Percentiles rank a stretch among this genome's conserved stretches.
phyloP scores from a whole-genome alignment of 2,113 vertebrate species.

The Plectropomus leopardus region DNA sequence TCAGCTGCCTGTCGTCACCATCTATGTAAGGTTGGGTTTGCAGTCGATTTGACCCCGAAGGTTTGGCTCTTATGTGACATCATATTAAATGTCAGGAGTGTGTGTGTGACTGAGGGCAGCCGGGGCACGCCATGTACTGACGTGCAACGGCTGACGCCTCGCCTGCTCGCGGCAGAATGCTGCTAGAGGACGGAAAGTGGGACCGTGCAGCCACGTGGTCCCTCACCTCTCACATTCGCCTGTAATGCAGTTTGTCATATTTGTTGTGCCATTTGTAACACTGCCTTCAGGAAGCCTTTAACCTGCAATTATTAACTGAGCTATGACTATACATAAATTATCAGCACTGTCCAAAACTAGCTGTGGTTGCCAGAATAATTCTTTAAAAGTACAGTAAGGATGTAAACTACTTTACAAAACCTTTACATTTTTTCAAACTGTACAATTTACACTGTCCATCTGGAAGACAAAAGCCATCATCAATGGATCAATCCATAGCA shows the following conservation, averaged over 20 bases:
- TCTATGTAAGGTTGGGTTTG: neutral
- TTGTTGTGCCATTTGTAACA: neutral
- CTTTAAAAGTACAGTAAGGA: no score
- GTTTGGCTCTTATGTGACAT: conserved; percentile 43
- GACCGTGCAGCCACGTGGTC: neutral
- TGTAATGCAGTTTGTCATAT: conserved; percentile 1
- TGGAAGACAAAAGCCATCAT: no score
- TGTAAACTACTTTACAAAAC: no score
- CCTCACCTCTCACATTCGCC: neutral
- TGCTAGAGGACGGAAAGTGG: neutral
- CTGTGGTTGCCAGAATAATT: no score
- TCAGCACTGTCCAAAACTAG: no score
- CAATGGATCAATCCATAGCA: no score
- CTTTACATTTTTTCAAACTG: no score
- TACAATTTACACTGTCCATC: no score
- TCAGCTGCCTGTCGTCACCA: conserved; percentile 18
- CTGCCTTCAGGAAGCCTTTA: no score
- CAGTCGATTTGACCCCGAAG: conserved; percentile 29
- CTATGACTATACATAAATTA: no score
- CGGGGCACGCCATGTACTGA: neutral
- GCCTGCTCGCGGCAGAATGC: neutral
- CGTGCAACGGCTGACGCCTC: neutral
- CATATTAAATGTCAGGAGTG: conserved; percentile 54
- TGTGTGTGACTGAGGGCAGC: conserved; percentile 18
- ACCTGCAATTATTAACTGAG: no score